Evolutionary conservation across 2,797 vertebrate genomes (phyloP).

Genomic region (Acanthurus tractus): DNA sequence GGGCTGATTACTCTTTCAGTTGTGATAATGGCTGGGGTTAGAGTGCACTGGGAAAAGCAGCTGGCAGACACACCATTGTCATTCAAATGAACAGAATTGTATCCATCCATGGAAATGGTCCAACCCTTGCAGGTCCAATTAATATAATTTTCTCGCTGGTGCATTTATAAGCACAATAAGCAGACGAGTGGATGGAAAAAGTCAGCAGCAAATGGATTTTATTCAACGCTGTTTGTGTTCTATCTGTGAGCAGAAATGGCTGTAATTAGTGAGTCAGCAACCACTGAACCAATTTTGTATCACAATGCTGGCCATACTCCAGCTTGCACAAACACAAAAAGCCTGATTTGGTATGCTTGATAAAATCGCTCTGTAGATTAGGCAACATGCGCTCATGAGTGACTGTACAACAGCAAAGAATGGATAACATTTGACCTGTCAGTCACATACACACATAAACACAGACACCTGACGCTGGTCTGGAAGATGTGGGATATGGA

Average conservation of each 20-base stretch:
- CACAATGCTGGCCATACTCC: conserved; percentile 81
- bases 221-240: conserved; percentile 68
- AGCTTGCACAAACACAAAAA: conserved; percentile 75
- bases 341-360: conserved; percentile 78
- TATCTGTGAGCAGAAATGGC: conserved; percentile 68
- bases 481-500: conserved; percentile 70
- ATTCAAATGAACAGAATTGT: conserved; percentile 82
- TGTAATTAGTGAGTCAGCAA: conserved; percentile 81
- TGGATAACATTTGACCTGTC: conserved; percentile 64
- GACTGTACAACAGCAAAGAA: conserved; percentile 63
- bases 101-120: conserved; percentile 66
- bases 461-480: conserved; percentile 48
- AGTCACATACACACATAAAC: conserved; percentile 17
- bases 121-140: conserved; percentile 73
- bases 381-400: conserved; percentile 59
- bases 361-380: conserved; percentile 76
- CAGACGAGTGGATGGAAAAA: conserved; percentile 57
- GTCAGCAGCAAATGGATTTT: conserved; percentile 75
- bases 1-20: conserved; percentile 79
- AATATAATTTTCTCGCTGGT: conserved; percentile 73
- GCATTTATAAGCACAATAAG: conserved; percentile 67
- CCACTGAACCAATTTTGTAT: conserved; percentile 75
- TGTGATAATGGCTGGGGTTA: conserved; percentile 79
- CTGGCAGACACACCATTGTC: conserved; percentile 82
- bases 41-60: conserved; percentile 80